A percentile compares a stretch with the other conserved stretches of the same genome.
Conservation (phyloP, 2,888 invertebrate genomes). For the Leucophenga maculata region DNA sequence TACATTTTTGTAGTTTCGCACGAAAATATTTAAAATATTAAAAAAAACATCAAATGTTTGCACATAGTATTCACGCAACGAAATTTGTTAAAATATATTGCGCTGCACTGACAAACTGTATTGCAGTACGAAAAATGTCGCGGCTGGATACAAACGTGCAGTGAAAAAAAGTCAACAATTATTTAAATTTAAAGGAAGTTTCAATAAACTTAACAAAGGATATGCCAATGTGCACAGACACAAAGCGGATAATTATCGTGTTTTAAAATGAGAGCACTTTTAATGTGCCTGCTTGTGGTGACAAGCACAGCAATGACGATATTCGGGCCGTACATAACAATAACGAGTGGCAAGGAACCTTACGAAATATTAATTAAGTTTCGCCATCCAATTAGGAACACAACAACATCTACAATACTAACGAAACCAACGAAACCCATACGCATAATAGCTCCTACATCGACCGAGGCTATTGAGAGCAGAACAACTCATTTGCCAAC, state of each 20-base stretch:
- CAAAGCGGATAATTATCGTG: background rate
- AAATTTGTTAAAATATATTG: constrained; percentile 18
- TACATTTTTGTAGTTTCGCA: constrained; percentile 30
- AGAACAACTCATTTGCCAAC: too few relatives aligned
- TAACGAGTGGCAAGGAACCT: constrained; percentile 44
- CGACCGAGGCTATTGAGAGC: background rate
- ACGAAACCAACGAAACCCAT: constrained; percentile 2
- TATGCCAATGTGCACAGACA: background rate
- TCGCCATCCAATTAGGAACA: constrained; percentile 52
- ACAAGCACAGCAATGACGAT: constrained; percentile 50
- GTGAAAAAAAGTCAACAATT: background rate
- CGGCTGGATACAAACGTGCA: constrained; percentile 25
- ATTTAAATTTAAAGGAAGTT: constrained; percentile 1
- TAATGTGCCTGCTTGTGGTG: constrained; percentile 46
- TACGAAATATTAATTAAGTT: constrained; percentile 54
- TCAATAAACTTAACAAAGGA: background rate
- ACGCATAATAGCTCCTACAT: too few relatives aligned
- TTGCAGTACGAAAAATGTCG: constrained; percentile 37
- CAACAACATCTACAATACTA: constrained; percentile 31
- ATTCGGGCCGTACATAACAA: constrained; percentile 51
- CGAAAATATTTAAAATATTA: constrained; percentile 22
- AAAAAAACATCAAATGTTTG: constrained; percentile 37
- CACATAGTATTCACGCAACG: constrained; percentile 27
- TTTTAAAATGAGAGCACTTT: constrained; percentile 46
- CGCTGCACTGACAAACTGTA: background rate